Evolutionary conservation across 2,797 vertebrate species (phyloP).

Genomic region (Micromesistius poutassou): DNA sequence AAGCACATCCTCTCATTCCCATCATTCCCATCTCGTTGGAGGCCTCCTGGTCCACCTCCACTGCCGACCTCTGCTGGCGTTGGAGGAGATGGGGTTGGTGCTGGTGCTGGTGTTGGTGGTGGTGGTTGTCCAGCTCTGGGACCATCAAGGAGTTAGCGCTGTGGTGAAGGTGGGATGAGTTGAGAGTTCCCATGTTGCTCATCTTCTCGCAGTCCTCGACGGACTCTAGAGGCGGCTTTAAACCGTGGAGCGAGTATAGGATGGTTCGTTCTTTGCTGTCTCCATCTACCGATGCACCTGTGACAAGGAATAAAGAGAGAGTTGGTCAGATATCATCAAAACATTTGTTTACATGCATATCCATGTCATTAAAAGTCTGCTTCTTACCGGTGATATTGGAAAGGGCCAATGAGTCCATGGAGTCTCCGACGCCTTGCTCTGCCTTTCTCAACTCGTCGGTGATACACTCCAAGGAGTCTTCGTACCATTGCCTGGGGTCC

Average conservation of each 20-base stretch:
- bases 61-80: slow-evolving; percentile 49
- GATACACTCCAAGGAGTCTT: slow-evolving; percentile 88
- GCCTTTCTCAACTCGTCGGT: slow-evolving; percentile 84
- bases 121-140: slow-evolving; percentile 70
- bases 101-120: slow-evolving; percentile 12
- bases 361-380: not conserved
- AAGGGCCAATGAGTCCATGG: slow-evolving; percentile 92
- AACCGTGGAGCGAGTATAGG: slow-evolving; percentile 81
- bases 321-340: not conserved
- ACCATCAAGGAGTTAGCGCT: slow-evolving; percentile 87
- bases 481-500: slow-evolving; percentile 84
- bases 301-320: not conserved
- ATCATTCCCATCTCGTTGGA: slow-evolving; percentile 40
- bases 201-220: slow-evolving; percentile 88
- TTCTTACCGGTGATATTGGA: slow-evolving; percentile 93
- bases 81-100: not conserved
- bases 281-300: slow-evolving; percentile 88
- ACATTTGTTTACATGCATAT: not conserved
- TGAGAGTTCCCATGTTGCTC: slow-evolving; percentile 95
- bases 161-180: slow-evolving; percentile 91
- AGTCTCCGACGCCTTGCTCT: slow-evolving; percentile 85
- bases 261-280: slow-evolving; percentile 80
- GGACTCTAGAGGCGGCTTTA: slow-evolving; percentile 69
- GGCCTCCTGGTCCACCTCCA: slow-evolving; percentile 34
- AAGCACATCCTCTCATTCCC: slow-evolving; percentile 47